Evolutionary conservation across 2,888 invertebrate species (phyloP).

Genomic region (Nymphalis c-album): DNA sequence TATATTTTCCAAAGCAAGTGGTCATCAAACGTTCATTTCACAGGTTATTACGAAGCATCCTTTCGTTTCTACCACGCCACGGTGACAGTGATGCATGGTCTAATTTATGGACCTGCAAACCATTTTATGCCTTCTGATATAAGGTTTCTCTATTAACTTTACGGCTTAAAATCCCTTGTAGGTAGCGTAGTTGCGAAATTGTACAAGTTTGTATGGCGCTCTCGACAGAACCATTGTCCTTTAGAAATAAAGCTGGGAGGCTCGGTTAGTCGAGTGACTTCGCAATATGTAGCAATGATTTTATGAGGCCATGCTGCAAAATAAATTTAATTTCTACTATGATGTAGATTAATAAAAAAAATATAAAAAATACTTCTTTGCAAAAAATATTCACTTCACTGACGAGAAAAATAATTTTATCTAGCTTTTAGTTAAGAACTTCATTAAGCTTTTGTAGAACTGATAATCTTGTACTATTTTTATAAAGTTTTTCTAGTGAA

Average conservation of each 20-base stretch:
- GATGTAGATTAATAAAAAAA: background rate
- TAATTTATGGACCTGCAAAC: slow-evolving; percentile 65
- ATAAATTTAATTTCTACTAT: slow-evolving; percentile 42
- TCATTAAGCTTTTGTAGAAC: background rate
- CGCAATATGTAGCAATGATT: slow-evolving; percentile 52
- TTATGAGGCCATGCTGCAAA: slow-evolving; percentile 46
- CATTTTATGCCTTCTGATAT: slow-evolving; percentile 41
- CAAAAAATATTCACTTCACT: background rate
- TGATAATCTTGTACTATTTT: background rate
- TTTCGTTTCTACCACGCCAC: slow-evolving; percentile 54
- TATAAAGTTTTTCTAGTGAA: background rate
- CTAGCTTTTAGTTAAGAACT: background rate
- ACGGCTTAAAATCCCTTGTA: slow-evolving; percentile 50
- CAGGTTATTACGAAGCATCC: slow-evolving; percentile 68
- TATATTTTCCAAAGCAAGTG: slow-evolving; percentile 52
- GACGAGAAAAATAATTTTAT: background rate
- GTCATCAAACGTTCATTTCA: slow-evolving; percentile 71
- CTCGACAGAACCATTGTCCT: slow-evolving; percentile 64
- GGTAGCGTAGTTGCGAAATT: slow-evolving; percentile 34
- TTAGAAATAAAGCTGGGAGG: slow-evolving; percentile 64
- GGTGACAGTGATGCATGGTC: slow-evolving; percentile 73
- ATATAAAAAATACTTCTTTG: background rate
- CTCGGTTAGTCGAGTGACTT: slow-evolving; percentile 54
- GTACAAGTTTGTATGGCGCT: slow-evolving; percentile 51
- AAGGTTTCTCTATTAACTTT: slow-evolving; percentile 34